A percentile compares a stretch with the other conserved stretches of the same genome.
phyloP scores from a whole-genome alignment of 2,888 invertebrate genomes.

The Cantharis flavilabris region DNA sequence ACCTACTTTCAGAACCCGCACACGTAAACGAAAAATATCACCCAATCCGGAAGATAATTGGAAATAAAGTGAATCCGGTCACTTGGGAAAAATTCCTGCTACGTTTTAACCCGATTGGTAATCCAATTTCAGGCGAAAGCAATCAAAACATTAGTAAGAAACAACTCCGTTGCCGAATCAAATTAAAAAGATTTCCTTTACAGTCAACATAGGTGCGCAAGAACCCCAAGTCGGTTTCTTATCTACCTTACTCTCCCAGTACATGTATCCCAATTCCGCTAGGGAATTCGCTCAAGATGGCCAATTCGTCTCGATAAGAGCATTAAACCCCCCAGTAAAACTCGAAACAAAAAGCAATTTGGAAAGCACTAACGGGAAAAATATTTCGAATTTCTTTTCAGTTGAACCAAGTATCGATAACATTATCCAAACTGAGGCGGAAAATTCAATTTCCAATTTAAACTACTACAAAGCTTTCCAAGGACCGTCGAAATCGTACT shows the following conservation, averaged over 20 bases:
- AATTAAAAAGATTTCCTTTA: constrained; percentile 30
- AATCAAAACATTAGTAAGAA: neutral
- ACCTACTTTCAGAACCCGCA: constrained; percentile 59
- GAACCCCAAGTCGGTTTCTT: constrained; percentile 74
- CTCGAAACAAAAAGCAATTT: neutral
- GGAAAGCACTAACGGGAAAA: neutral
- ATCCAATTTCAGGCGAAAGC: neutral
- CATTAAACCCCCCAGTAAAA: neutral
- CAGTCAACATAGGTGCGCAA: constrained; percentile 70
- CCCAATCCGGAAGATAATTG: constrained; percentile 65
- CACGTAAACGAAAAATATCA: constrained; percentile 58
- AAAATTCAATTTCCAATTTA: neutral
- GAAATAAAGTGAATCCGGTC: constrained; percentile 71
- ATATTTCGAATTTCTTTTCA: neutral
- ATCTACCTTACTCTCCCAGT: constrained; percentile 63
- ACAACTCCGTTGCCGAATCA: neutral
- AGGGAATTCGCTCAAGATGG: neutral
- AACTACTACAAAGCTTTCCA: neutral
- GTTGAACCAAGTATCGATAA: neutral
- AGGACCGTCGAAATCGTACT: neutral
- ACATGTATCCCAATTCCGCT: neutral
- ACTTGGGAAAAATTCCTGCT: constrained; percentile 66
- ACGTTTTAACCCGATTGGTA: constrained; percentile 36
- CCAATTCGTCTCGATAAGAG: neutral
- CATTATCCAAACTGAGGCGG: neutral